Evolutionary conservation across 1,140 invertebrate genomes (phyloP).

Genomic region (Argopecten irradians): DNA sequence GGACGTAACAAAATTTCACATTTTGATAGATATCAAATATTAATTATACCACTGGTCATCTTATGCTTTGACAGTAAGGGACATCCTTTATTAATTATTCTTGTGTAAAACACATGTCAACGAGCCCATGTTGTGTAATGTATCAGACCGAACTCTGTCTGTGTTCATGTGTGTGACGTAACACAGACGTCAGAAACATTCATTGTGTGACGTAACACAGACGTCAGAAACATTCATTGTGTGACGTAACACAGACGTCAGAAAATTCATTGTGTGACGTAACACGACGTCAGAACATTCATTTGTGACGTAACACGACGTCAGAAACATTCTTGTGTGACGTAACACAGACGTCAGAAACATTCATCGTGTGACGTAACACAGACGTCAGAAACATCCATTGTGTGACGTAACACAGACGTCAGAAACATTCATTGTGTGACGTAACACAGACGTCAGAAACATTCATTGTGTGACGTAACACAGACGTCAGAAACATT

Average conservation of each 20-base stretch:
- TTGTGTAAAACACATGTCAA: too few species aligned
- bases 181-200: not conserved
- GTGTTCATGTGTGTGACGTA: not conserved
- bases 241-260: not conserved
- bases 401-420: not conserved
- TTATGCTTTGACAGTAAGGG: too few species aligned
- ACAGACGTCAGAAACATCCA: not conserved
- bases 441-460: not conserved
- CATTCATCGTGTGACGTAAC: not conserved
- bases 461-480: not conserved
- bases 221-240: not conserved
- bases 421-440: not conserved
- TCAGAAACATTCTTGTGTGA: not conserved
- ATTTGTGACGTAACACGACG: too few species aligned
- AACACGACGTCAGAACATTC: too few species aligned
- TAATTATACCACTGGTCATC: too few species aligned
- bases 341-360: not conserved
- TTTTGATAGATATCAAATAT: too few species aligned
- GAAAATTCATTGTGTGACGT: not conserved
- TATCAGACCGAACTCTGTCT: too few species aligned
- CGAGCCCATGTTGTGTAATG: too few species aligned
- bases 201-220: not conserved
- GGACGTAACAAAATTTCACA: too few species aligned
- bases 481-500: not conserved
- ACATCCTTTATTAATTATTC: too few species aligned